Conservation (phyloP, 1,140 invertebrate genomes). For the Lordiphosa mommai region DNA sequence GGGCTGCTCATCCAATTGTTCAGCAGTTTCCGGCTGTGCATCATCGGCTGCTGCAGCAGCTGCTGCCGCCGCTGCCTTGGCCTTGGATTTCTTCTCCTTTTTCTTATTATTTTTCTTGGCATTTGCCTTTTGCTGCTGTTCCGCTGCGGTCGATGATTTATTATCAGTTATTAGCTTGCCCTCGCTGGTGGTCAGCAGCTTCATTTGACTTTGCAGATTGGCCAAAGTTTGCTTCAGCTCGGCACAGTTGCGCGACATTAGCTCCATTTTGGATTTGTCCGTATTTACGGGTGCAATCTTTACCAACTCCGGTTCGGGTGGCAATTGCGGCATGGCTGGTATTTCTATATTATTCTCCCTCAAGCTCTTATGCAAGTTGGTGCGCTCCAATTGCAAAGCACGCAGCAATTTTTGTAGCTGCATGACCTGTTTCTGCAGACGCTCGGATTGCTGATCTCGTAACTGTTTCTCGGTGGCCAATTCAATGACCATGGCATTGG, state of each 20-base stretch:
- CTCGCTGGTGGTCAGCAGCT: conserved; percentile 74
- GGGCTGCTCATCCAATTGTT: not conserved
- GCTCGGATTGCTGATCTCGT: conserved; percentile 84
- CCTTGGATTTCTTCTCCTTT: conserved; percentile 61
- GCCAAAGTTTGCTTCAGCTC: conserved; percentile 83
- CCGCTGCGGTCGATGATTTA: conserved; percentile 38
- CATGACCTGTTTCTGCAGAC: conserved; percentile 84
- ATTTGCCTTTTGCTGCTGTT: conserved; percentile 44
- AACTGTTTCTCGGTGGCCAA: conserved; percentile 88
- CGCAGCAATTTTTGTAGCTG: conserved; percentile 91
- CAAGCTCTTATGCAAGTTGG: conserved; percentile 80
- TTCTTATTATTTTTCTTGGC: conserved; percentile 67
- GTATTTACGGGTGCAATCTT: conserved; percentile 47
- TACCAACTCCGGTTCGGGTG: conserved; percentile 75
- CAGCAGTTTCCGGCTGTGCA: not conserved
- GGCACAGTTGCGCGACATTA: conserved; percentile 82
- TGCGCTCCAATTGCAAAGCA: conserved; percentile 86
- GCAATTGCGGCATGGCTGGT: conserved; percentile 80
- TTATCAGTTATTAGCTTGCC: conserved; percentile 42
- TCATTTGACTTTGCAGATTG: conserved; percentile 82
- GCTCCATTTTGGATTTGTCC: conserved; percentile 81
- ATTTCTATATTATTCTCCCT: conserved; percentile 83
- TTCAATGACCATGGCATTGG: conserved; percentile 87
- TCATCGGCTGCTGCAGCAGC: conserved; percentile 25
- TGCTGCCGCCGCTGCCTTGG: conserved; percentile 54